These are phyloP conservation scores for Colostygia pectinataria DNA, from an alignment of 2,888 invertebrate species.

Conservation along the genomic window DNA sequence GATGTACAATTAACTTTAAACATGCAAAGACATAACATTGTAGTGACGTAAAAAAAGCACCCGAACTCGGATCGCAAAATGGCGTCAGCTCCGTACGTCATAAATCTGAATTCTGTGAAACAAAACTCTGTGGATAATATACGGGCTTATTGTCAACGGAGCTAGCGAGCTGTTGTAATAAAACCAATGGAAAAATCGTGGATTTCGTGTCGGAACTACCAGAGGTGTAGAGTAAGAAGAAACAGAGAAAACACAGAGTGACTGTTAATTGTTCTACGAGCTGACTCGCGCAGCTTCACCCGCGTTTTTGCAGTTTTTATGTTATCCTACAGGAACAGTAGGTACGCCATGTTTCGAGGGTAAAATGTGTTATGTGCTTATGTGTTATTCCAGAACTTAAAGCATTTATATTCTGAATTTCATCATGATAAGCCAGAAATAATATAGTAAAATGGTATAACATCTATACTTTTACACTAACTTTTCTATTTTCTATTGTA, in stretches of 20 bases:
- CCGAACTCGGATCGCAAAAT: constrained; percentile 29
- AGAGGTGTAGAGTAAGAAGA: constrained; percentile 12
- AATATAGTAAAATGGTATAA: too few relatives aligned
- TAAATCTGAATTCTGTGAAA: constrained; percentile 77
- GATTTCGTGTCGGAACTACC: constrained; percentile 60
- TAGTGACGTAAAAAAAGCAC: constrained; percentile 13
- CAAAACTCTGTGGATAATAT: constrained; percentile 66
- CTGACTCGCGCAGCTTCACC: too few relatives aligned
- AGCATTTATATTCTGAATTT: too few relatives aligned
- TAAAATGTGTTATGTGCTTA: too few relatives aligned
- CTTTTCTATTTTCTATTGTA: too few relatives aligned
- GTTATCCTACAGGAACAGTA: too few relatives aligned
- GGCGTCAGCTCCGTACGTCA: constrained; percentile 59
- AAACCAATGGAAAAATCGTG: constrained; percentile 64
- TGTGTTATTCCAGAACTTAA: too few relatives aligned
- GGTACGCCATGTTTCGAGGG: too few relatives aligned
- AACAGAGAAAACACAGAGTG: constrained; percentile 3
- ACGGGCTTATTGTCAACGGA: constrained; percentile 73
- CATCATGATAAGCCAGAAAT: too few relatives aligned
- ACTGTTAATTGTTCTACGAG: neutral
- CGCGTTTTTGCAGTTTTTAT: too few relatives aligned
- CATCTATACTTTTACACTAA: too few relatives aligned
- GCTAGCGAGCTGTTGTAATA: constrained; percentile 49
- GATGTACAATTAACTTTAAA: neutral
- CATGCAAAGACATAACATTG: constrained; percentile 13